Percentiles rank a stretch among this genome's conserved stretches.
Conservation (phyloP, 2,113 vertebrate genomes). For the Phrynocephalus versicolor region DNA sequence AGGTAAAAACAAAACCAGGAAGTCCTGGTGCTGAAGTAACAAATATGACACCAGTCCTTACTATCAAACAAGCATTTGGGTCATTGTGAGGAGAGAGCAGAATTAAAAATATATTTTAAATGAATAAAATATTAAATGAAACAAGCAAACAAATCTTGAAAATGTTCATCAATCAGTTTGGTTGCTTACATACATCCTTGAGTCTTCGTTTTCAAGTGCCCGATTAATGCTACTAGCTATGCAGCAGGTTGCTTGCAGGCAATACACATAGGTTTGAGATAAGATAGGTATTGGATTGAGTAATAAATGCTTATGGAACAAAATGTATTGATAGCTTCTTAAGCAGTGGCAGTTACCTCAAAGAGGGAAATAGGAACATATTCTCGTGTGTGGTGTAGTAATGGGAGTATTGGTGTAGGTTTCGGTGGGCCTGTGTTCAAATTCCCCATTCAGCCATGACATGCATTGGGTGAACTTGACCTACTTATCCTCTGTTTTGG, state of each 20-base stretch:
- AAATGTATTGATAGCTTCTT: neutral
- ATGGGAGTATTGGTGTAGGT: too few species aligned
- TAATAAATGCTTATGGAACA: neutral
- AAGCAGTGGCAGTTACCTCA: neutral
- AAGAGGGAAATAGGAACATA: too few species aligned
- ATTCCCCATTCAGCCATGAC: too few species aligned
- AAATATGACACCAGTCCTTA: neutral
- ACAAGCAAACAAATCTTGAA: neutral
- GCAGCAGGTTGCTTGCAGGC: neutral
- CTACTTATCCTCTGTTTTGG: too few species aligned
- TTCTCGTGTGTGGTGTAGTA: too few species aligned
- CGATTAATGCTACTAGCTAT: neutral
- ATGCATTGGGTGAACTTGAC: too few species aligned
- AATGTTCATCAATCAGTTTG: neutral
- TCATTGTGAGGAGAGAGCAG: too few species aligned
- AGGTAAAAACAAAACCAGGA: neutral
- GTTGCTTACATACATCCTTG: neutral
- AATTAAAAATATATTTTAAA: too few species aligned
- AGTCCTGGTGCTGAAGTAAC: neutral
- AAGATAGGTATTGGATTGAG: neutral
- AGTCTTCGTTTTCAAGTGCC: neutral
- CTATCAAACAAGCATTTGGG: too few species aligned
- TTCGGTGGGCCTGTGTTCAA: too few species aligned
- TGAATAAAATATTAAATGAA: neutral
- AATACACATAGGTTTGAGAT: neutral